These are phyloP conservation scores for Coregonus suidteri DNA, from an alignment of 2,797 vertebrate species.

Conservation along the genomic window DNA sequence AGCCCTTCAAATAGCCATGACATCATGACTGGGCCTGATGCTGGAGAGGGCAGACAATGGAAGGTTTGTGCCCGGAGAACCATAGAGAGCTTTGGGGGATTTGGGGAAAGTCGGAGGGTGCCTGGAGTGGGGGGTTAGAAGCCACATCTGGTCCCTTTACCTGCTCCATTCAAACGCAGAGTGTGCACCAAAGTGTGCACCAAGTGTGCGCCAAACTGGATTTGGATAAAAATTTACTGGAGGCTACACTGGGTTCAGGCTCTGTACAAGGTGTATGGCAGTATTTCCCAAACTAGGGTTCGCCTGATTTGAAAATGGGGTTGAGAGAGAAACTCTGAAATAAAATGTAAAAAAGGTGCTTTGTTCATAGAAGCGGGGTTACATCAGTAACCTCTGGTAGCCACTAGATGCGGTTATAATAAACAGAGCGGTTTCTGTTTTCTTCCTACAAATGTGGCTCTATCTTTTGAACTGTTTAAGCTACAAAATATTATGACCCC, in stretches of 20 bases:
- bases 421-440: no score
- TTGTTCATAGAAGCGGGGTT: no score
- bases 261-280: constrained; percentile 23
- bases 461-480: no score
- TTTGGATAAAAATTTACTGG: constrained; percentile 37
- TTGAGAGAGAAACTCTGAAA: no score
- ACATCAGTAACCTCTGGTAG: no score
- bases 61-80: constrained; percentile 74
- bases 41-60: constrained; percentile 78
- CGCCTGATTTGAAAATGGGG: no score
- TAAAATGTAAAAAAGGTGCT: no score
- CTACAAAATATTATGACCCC: no score
- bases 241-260: constrained; percentile 32
- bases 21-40: constrained; percentile 74
- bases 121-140: constrained; percentile 64
- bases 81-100: constrained; percentile 64
- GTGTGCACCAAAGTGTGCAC: constrained; percentile 36
- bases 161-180: constrained; percentile 66
- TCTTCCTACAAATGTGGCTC: no score
- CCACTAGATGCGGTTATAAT: no score
- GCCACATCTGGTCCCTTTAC: constrained; percentile 77
- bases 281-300: no score
- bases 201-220: constrained; percentile 53
- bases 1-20: constrained; percentile 78
- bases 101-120: constrained; percentile 63